A percentile compares a stretch with the other conserved stretches of the same genome.
phyloP scores from a whole-genome alignment of 2,113 vertebrate species.

The Sapajus apella region DNA sequence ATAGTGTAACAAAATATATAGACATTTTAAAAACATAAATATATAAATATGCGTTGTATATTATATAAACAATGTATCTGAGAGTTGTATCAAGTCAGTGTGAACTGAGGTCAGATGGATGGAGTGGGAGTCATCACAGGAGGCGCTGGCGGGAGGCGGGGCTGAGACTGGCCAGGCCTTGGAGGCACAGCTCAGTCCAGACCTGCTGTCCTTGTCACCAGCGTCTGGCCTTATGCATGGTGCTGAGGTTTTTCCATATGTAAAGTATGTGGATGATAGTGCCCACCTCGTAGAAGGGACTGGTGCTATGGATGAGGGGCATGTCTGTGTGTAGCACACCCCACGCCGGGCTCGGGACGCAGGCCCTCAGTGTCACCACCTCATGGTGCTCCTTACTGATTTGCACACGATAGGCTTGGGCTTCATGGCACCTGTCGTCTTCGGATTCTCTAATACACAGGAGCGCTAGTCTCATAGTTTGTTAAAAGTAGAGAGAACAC shows the following conservation, averaged over 20 bases:
- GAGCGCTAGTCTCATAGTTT: not conserved
- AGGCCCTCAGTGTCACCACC: not conserved
- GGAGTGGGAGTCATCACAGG: not conserved
- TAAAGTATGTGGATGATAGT: not conserved
- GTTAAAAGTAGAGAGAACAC: not conserved
- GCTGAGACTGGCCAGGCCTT: not conserved
- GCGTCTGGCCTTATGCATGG: fast-evolving
- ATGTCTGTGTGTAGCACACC: fast-evolving
- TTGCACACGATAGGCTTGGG: not conserved
- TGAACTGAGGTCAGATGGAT: not conserved
- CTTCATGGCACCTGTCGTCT: not conserved
- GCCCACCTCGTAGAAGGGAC: not conserved
- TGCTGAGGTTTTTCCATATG: not conserved
- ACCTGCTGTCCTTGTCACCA: not conserved
- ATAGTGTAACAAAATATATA: not conserved
- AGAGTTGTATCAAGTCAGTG: not conserved
- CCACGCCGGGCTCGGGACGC: not conserved
- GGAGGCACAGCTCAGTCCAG: too few species aligned
- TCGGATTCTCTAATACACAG: not conserved
- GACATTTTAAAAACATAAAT: not conserved
- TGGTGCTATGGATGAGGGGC: not conserved
- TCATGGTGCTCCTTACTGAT: not conserved
- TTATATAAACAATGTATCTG: not conserved
- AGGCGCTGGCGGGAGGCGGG: fast-evolving
- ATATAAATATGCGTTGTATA: not conserved